Evolutionary conservation across 2,888 invertebrate species (phyloP).

Genomic region (Portevinia maculata): DNA sequence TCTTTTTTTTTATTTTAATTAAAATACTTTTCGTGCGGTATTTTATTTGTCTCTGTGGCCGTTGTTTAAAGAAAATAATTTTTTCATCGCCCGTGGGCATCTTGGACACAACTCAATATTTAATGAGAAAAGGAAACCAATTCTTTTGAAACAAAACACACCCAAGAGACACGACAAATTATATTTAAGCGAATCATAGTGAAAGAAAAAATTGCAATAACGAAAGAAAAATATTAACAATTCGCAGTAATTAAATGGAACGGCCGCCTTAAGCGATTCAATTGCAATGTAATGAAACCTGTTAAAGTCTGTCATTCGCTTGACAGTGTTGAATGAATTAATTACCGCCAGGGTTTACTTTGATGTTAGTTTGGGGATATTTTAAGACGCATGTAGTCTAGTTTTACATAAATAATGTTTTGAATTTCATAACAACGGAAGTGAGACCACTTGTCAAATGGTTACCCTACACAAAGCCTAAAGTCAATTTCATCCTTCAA

Average conservation of each 20-base stretch:
- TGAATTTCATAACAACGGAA: neutral
- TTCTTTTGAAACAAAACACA: neutral
- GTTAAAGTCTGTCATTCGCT: neutral
- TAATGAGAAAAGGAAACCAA: neutral
- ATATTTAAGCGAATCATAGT: neutral
- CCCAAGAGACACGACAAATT: neutral
- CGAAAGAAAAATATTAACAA: neutral
- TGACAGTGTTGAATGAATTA: neutral
- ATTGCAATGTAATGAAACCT: neutral
- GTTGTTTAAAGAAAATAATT: neutral
- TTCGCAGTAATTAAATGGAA: constrained; percentile 2
- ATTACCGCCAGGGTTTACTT: constrained; percentile 2
- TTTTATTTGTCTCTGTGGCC: neutral
- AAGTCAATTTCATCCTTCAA: too few species aligned
- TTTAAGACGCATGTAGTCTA: neutral
- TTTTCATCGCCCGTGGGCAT: neutral
- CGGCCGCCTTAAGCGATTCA: neutral
- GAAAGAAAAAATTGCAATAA: neutral
- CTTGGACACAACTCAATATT: neutral
- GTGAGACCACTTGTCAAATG: too few species aligned
- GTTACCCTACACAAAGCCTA: too few species aligned
- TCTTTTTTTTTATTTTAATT: constrained; percentile 1
- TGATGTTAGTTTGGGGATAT: neutral
- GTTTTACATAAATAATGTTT: neutral
- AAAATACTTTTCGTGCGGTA: neutral